phyloP scores from a whole-genome alignment of 2,888 invertebrate genomes.

The Epirrhoe tristata region DNA sequence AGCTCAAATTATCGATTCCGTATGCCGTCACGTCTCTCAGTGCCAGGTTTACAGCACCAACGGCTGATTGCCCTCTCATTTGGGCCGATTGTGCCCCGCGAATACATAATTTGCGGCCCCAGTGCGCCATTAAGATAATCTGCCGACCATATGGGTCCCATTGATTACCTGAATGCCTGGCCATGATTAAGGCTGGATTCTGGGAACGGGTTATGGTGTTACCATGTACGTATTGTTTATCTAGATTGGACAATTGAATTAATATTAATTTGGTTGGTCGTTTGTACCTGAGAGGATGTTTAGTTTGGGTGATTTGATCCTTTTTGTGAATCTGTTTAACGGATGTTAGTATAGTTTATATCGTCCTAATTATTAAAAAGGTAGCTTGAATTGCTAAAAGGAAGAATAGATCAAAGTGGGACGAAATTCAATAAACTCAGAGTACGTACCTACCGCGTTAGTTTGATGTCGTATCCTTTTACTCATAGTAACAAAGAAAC shows the following conservation, averaged over 20 bases:
- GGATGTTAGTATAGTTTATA: too few species aligned
- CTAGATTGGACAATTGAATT: not conserved
- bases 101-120: conserved; percentile 77
- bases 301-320: too few species aligned
- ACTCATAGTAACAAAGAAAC: too few species aligned
- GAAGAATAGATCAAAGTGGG: too few species aligned
- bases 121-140: conserved; percentile 79
- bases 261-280: not conserved
- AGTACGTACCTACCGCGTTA: too few species aligned
- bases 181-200: conserved; percentile 41
- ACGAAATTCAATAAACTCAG: too few species aligned
- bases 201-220: conserved; percentile 13
- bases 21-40: conserved; percentile 69
- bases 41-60: conserved; percentile 63
- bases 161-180: conserved; percentile 58
- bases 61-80: conserved; percentile 82
- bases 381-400: too few species aligned
- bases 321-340: too few species aligned
- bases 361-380: too few species aligned
- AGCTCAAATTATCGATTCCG: conserved; percentile 65
- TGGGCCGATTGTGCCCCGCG: conserved; percentile 77
- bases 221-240: conserved; percentile 8
- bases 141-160: conserved; percentile 61
- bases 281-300: too few species aligned
- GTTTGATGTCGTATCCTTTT: too few species aligned